Evolutionary conservation across 2,888 invertebrate genomes (phyloP).

Genomic region (Agrilus mali): DNA sequence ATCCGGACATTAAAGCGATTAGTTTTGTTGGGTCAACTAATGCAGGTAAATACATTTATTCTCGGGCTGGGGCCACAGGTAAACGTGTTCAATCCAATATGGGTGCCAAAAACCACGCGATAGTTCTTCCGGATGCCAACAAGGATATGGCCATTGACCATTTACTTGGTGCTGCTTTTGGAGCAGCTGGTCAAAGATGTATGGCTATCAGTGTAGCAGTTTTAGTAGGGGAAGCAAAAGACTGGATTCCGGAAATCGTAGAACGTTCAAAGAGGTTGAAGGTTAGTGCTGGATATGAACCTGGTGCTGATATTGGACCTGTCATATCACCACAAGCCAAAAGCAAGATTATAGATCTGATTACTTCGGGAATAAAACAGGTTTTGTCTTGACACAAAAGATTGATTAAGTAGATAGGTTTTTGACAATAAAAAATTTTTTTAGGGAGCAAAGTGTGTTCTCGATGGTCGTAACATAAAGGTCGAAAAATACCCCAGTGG

Average conservation of each 20-base stretch:
- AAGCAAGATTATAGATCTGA: conserved; percentile 62
- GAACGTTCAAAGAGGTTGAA: conserved; percentile 63
- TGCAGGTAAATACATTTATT: conserved; percentile 93
- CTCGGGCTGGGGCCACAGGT: conserved; percentile 79
- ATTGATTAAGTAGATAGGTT: background rate
- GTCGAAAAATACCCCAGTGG: conserved; percentile 90
- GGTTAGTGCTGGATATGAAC: conserved; percentile 81
- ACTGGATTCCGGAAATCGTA: conserved; percentile 91
- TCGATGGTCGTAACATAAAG: conserved; percentile 77
- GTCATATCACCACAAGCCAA: conserved; percentile 91
- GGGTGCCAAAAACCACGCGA: conserved; percentile 99
- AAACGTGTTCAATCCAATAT: conserved; percentile 92
- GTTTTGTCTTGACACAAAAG: conserved; percentile 25
- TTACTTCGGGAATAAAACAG: conserved; percentile 58
- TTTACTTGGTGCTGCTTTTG: conserved; percentile 84
- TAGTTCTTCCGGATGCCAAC: conserved; percentile 94
- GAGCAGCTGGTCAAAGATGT: conserved; percentile 97
- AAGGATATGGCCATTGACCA: conserved; percentile 93
- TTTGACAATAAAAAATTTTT: background rate
- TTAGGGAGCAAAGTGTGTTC: conserved; percentile 67
- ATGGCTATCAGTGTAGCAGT: conserved; percentile 96
- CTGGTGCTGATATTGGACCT: conserved; percentile 77
- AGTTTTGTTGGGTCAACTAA: conserved; percentile 97
- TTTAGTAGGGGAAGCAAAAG: conserved; percentile 76
- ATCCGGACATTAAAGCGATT: conserved; percentile 90